Percentiles rank a stretch among this genome's conserved stretches.
phyloP scores from a whole-genome alignment of 1,140 invertebrate genomes.

The Trichonephila clavipes region DNA sequence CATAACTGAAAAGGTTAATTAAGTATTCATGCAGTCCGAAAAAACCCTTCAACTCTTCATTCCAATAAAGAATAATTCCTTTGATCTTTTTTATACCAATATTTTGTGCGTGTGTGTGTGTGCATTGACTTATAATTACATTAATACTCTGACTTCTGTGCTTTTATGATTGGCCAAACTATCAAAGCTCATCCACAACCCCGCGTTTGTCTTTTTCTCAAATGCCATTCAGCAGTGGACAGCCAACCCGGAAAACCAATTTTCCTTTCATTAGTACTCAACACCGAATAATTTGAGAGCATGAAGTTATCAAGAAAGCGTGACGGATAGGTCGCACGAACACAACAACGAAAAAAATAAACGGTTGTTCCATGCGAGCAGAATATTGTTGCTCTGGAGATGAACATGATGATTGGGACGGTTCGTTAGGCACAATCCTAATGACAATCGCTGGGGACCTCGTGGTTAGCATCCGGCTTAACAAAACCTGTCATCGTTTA shows the following conservation, averaged over 20 bases:
- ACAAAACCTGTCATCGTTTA: conserved; percentile 22
- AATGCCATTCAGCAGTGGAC: not conserved
- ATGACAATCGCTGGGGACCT: conserved; percentile 26
- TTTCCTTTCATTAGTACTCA: conserved; percentile 44
- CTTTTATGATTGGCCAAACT: not conserved
- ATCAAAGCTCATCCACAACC: not conserved
- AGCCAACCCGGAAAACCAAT: conserved; percentile 24
- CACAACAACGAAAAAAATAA: not conserved
- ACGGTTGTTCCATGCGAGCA: not conserved
- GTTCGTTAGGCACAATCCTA: conserved; percentile 44
- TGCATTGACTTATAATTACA: not conserved
- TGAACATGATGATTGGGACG: conserved; percentile 43
- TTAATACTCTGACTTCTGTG: not conserved
- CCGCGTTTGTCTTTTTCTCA: not conserved
- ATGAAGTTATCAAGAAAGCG: conserved; percentile 26
- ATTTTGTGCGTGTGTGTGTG: too few relatives aligned
- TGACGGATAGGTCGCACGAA: not conserved
- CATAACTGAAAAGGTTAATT: not conserved
- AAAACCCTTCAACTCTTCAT: not conserved
- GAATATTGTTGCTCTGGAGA: not conserved
- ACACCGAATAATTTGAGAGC: not conserved
- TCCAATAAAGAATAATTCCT: not conserved
- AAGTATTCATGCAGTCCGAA: not conserved
- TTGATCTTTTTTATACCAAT: not conserved
- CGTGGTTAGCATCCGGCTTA: conserved; percentile 23